Conservation (phyloP, 2,888 invertebrate genomes). For the Lasioglossum morio region DNA sequence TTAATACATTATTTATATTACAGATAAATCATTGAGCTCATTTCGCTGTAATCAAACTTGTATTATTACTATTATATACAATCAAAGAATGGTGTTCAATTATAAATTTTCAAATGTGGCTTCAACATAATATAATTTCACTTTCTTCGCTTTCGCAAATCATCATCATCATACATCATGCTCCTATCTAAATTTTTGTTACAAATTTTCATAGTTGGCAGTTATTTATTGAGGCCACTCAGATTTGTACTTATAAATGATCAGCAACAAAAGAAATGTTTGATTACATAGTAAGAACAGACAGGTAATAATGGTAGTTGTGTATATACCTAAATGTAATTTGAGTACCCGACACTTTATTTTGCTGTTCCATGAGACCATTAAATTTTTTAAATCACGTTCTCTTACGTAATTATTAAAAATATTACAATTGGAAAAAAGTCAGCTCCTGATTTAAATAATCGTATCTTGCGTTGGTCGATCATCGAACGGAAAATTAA, state of each 20-base stretch:
- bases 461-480: not conserved
- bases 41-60: not conserved
- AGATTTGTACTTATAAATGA: not conserved
- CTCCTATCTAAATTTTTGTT: not conserved
- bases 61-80: not conserved
- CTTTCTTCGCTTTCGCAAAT: not conserved
- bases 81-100: not conserved
- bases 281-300: not conserved
- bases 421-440: not conserved
- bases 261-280: not conserved
- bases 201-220: not conserved
- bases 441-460: not conserved
- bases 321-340: not conserved
- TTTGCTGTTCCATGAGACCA: not conserved
- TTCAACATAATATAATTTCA: not conserved
- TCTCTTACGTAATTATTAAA: too few species aligned
- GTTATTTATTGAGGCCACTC: slow-evolving; percentile 39
- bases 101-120: not conserved
- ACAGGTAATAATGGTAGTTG: slow-evolving; percentile 6
- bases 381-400: not conserved
- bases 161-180: not conserved
- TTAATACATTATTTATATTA: not conserved
- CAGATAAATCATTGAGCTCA: not conserved
- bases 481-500: not conserved
- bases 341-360: not conserved